Base-by-base conservation (phyloP, 1,140 invertebrate species). In the Arion vulgaris region DNA sequence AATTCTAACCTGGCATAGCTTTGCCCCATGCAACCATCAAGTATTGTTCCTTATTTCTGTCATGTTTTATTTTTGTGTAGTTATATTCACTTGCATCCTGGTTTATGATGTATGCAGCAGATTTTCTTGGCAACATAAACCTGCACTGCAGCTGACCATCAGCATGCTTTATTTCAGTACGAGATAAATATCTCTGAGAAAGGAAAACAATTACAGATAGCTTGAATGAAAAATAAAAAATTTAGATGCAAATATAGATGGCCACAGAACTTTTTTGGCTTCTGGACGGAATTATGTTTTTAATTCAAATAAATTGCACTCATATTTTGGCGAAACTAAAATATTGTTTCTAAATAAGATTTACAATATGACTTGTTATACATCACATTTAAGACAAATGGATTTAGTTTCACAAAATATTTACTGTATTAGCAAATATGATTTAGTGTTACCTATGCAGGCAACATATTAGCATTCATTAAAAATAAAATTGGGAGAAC, bases 121-220 rank as follows among this genome's bases (percentile, higher is more conserved):
- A 39, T 15, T 36, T 2, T 26, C 45, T 23, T 23, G 76, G 76
- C 4, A 78, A 34, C 28, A 49, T 28, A 66, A 78, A 78, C 17
- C 76, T 7, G 38, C 76, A 78, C 76, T 78, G 76, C 28, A 78
- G 17, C 2, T n/a, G 32, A 9, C 76, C 76, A 45, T 78, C 57
- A 26, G 51, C 9, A 4, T 78, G 51, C 38, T 68, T 78, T 4
- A 78, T 49, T 28, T 78, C 38, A 23, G 34, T n/a, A 0, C 66
- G 13, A 32, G 76, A 39, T 39, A 78, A 36, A 32, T 15, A 78
- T 36, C 34, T 11, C 76, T 78, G 76, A 26, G 23, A 77, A n/a
- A n/a, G n/a, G 34, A 15, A 45, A 5, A 45, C 15, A 45, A 45
- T 45, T 45, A 45, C 41, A 45, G 41, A 45, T 45, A 7, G 41